Base-by-base conservation (phyloP, 2,888 invertebrate species). In the Laothoe populi region DNA sequence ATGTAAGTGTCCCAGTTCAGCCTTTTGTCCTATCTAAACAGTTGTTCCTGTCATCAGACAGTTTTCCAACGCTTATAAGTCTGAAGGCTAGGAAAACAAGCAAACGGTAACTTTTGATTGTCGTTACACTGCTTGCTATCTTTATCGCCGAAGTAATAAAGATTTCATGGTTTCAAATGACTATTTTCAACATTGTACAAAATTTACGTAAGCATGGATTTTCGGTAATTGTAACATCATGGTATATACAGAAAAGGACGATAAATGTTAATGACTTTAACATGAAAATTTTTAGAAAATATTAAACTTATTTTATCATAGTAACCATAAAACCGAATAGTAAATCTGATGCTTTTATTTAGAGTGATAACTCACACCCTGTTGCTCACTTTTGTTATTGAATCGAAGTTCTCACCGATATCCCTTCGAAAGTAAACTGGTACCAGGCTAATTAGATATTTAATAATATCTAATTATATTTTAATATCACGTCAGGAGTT, bases 1-100 rank as follows among this genome's bases (percentile, higher is more conserved):
- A 69, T 74, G 74, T 82, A 81, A 82, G 78, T 79, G 84, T 78
- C 84, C 86, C 77, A 84, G 83, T 86, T 86, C 78, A 71, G 78
- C 78, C 83, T 79, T 81, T 85, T 84, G 85, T 87, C 81, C 79
- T 82, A 83, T 83, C 79, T 84, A 84, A 86, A 84, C 85, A 84
- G 82, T 83, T 81, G 79, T 80, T 79, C 70, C 77, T 78, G 81
- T 76, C 79, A 68, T 67, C 71, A 65, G 65, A 66, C 70, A 64
- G 68, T 65, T 65, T 64, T 64, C 64, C 59, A 62, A 58, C 64
- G 66, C 72, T 69, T 71, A 66, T 70, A 62, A 66, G 64, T 31
- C 38, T 42, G 60, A 21, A 53, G 53, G 38, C 13, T 4, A 60
- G 26, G 31, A 31, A 24, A 31, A 53, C 19, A 19, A 31, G 53